Evolutionary conservation across 2,888 invertebrate genomes (phyloP).

Genomic region (Orthosia gothica): DNA sequence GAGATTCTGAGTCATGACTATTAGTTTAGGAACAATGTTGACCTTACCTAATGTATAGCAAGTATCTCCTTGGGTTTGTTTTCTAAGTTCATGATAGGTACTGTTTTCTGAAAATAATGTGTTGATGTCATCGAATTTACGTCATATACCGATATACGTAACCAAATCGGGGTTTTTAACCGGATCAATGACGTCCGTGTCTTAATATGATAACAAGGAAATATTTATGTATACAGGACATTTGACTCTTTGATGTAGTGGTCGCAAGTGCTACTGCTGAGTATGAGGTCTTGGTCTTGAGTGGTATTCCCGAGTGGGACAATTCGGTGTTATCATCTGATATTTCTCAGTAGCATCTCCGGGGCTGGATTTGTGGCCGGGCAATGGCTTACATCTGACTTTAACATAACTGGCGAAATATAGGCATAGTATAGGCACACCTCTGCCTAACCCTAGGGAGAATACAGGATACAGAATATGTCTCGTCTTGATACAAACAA

Average conservation of each 20-base stretch:
- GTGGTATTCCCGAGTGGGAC: neutral
- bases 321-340: no score
- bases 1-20: neutral
- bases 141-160: neutral
- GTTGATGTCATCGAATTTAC: neutral
- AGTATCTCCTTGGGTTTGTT: no score
- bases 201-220: neutral
- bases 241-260: neutral
- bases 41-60: no score
- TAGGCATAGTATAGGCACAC: no score
- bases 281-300: neutral
- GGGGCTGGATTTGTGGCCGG: neutral
- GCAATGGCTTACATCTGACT: neutral
- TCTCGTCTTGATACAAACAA: no score
- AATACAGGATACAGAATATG: no score
- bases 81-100: no score
- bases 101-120: neutral
- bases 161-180: neutral
- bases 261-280: neutral
- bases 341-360: neutral
- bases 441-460: no score
- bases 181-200: neutral
- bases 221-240: neutral
- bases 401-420: no score
- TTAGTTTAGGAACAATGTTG: constrained; percentile 2